phyloP scores from a whole-genome alignment of 2,797 vertebrate genomes.

The Phataginus tetradactyla region DNA sequence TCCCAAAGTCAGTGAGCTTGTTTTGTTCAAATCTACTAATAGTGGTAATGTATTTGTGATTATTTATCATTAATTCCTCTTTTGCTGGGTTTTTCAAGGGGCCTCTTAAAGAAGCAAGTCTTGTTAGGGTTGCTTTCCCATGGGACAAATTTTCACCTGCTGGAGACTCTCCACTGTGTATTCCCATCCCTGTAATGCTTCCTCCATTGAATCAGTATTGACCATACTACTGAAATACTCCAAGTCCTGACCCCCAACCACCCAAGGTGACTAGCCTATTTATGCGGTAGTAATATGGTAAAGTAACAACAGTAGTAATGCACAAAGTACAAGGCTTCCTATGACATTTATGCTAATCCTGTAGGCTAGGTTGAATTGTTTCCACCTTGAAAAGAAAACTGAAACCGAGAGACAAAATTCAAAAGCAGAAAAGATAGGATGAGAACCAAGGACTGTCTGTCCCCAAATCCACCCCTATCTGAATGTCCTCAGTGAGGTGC shows the following conservation, averaged over 20 bases:
- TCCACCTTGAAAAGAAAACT: constrained; percentile 4
- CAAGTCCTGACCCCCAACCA: not conserved
- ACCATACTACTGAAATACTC: not conserved
- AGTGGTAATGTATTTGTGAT: not conserved
- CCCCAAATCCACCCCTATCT: not conserved
- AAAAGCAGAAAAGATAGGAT: not conserved
- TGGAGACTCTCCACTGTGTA: not conserved
- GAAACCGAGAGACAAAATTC: not conserved
- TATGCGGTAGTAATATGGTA: not conserved
- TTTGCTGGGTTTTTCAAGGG: too few relatives aligned
- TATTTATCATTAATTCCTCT: not conserved
- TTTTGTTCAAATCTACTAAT: not conserved
- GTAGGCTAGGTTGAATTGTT: not conserved
- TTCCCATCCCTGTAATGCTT: not conserved
- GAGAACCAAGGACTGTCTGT: not conserved
- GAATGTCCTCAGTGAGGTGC: not conserved
- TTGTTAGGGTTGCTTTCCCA: not conserved
- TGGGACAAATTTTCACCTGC: not conserved
- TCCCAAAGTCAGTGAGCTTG: not conserved
- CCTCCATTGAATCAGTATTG: not conserved
- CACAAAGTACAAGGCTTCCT: not conserved
- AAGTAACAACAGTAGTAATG: not conserved
- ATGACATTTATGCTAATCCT: not conserved
- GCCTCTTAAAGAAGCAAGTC: not conserved
- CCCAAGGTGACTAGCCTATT: not conserved